Base-by-base conservation (phyloP, 2,797 vertebrate genomes). In the Danio jaintianensis region DNA sequence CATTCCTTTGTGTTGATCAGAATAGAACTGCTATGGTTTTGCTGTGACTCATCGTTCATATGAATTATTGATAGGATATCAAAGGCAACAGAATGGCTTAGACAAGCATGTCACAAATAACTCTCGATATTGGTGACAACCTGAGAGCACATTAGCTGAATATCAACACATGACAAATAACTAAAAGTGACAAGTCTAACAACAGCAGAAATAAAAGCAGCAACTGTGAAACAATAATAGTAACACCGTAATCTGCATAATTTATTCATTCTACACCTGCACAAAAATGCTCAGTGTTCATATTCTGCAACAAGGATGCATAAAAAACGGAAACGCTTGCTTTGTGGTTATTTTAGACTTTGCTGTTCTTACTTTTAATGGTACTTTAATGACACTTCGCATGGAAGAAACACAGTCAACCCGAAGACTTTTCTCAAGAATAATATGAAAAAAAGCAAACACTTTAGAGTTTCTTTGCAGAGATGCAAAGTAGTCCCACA, bases 71-170 rank as follows among this genome's bases (percentile, higher is more conserved):
- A 42, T 64, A 38, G n/a, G 40, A 55, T 13, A 42, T 5, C 36
- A 71, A 53, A 22, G 15, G 15, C 29, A 52, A 52, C 50, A 55
- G 68, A 55, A 55, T 42, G 50, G 50, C 16, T 18, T 55, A 20
- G 36, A 71, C n/a, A 15, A 6, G 40, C 4, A 20, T 55, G 38
- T 70, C 10, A 13, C 48, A 53, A n/a, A 42, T 20, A 42, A 55
- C 22, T 9, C 47, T 22, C 42, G 42, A 71, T 1, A 71, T 7
- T 42, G 6, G 2, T 71, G 38, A 56, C 68, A 55, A 42, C 36
- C n/a, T 20, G 52, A 56, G 18, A 72, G 13, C 12, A 29, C 7
- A 72, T 72, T 58, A 72, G 40, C 43, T 22, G 69, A 56, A 56
- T 20, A 56, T 43, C 40, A 64, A 15, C 16, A 42, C 16, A 2